phyloP scores from a whole-genome alignment of 2,113 vertebrate genomes.

The Tychaedon coryphoeus region DNA sequence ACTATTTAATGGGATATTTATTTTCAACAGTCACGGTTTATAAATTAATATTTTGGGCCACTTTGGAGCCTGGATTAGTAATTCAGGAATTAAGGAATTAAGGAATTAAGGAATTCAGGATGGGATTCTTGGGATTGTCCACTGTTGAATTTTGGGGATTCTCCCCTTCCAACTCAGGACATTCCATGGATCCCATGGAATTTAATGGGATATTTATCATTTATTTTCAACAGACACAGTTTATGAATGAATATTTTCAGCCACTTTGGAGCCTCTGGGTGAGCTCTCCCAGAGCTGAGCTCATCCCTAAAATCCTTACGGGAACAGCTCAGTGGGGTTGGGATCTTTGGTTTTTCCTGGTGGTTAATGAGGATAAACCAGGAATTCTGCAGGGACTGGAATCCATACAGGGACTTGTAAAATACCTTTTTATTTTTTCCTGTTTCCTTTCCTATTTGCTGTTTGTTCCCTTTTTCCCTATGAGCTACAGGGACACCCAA shows the following conservation, averaged over 20 bases:
- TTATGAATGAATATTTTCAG: neutral
- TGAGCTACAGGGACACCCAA: neutral
- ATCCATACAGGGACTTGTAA: neutral
- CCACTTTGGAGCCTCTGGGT: neutral
- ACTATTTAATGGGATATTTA: too few relatives aligned
- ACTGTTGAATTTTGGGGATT: neutral
- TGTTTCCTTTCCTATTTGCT: neutral
- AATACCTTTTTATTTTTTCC: neutral
- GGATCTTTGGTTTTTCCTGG: neutral
- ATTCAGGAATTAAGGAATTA: neutral
- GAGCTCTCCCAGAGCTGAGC: neutral
- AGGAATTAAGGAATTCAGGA: neutral
- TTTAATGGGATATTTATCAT: neutral
- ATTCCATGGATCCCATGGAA: neutral
- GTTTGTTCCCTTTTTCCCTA: neutral
- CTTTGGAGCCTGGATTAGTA: neutral
- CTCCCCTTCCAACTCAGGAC: neutral
- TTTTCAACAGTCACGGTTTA: neutral
- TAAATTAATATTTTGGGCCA: neutral
- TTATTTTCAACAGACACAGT: neutral
- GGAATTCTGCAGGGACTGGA: neutral
- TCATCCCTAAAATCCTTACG: neutral
- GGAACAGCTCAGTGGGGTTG: neutral
- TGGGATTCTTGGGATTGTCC: fast-evolving
- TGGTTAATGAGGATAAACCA: neutral